phyloP scores from a whole-genome alignment of 35 echinoderm and acorn worm species.

The Anneissia japonica region DNA sequence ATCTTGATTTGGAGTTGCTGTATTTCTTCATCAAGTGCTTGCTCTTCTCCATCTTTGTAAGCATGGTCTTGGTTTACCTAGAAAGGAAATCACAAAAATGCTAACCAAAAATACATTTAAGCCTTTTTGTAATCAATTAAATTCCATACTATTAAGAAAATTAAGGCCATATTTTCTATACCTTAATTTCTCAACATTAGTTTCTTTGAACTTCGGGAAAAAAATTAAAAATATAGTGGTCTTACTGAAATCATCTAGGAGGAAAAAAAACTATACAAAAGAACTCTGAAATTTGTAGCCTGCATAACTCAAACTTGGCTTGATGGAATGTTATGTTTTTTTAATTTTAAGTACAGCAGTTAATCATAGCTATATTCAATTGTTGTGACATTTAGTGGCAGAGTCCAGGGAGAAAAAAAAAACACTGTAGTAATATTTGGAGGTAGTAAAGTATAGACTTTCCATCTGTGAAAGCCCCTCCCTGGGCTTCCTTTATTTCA shows the following conservation, averaged over 20 bases:
- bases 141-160: not conserved
- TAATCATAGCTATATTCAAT: too few species aligned
- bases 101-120: not conserved
- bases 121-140: not conserved
- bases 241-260: not conserved
- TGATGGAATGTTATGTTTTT: too few species aligned
- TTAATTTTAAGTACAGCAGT: too few species aligned
- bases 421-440: too few species aligned
- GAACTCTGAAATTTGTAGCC: not conserved
- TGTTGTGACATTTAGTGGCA: too few species aligned
- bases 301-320: not conserved
- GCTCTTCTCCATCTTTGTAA: constrained; percentile 44
- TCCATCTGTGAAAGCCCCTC: too few species aligned
- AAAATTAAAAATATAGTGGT: not conserved
- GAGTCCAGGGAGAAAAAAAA: too few species aligned
- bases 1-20: constrained; percentile 65
- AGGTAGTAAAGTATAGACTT: too few species aligned
- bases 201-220: not conserved
- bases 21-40: constrained; percentile 58
- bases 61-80: constrained; percentile 48
- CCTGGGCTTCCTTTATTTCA: too few species aligned
- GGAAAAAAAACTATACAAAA: not conserved
- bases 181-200: not conserved
- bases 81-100: not conserved
- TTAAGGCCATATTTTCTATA: not conserved